Evolutionary conservation across 2,888 invertebrate genomes (phyloP), one percentile per base, ranked within the genome.

Genomic region (Meganola albula): DNA sequence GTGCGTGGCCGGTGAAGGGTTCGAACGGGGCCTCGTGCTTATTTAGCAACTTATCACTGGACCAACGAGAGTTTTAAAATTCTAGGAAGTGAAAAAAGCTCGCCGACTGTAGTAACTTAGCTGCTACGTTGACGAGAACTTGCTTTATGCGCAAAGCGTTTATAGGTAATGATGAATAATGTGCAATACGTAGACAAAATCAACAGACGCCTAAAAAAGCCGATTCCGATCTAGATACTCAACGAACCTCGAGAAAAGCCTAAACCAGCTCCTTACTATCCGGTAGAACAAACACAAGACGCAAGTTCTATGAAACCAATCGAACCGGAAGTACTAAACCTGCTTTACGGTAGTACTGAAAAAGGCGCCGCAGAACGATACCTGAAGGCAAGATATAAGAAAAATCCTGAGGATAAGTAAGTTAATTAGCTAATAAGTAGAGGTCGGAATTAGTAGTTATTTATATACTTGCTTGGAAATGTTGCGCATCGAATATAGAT

Each of bases 401-500:
- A 83, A 31, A 51, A 84, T 6, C 89, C 89, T 0, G 89, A 89
- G 37, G 80, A 89, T 3, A 85, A 73, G 85, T 85, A 35, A 58
- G 68, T 58, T 18, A 1, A 1, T 14, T 5, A 11, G 4, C 11
- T 10, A 6, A 9, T 12, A 12, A 1, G 7, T 12, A 13, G 13
- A 12, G 16, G 6, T 5, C 16, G 6, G 16, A 16, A 16, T 6
- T 16, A 6, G 16, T 16, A 16, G 16, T 5, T 16, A 16, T 16
- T 5, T 16, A 16, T 16, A 16, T 16, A 16, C 16, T 16, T 16
- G 6, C 16, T 6, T 16, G n/a, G n/a, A n/a, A n/a, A n/a, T n/a
- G n/a, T n/a, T n/a, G n/a, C n/a, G n/a, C n/a, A n/a, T n/a, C n/a
- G n/a, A n/a, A n/a, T n/a, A n/a, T n/a, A n/a, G n/a, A n/a, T n/a